Conservation (phyloP, 53 echinoderm and acorn worm genomes). For the Zoroaster sp. region DNA sequence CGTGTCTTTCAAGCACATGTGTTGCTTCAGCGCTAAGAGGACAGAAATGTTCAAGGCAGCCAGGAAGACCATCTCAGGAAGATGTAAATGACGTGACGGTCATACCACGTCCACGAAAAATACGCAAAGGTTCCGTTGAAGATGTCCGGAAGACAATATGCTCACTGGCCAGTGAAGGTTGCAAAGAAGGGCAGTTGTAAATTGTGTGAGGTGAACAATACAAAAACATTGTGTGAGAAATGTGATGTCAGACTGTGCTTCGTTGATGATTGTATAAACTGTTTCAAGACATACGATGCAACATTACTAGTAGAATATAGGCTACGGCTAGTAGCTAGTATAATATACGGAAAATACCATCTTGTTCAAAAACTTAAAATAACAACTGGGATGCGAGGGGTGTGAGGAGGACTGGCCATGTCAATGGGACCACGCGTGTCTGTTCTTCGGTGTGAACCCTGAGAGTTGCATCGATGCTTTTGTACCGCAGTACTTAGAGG, state of each 20-base stretch:
- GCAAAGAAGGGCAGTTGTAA: no score
- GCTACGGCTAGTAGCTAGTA: no score
- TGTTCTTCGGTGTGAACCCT: no score
- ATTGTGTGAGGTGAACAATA: no score
- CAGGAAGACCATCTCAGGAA: not conserved
- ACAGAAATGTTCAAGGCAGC: not conserved
- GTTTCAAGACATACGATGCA: no score
- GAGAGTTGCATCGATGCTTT: not conserved
- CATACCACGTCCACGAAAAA: conserved; percentile 17
- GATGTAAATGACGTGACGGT: not conserved
- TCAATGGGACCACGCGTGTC: no score
- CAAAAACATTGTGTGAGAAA: no score
- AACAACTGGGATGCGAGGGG: conserved; percentile 14
- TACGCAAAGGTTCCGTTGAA: not conserved
- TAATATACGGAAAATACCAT: no score
- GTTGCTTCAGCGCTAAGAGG: conserved; percentile 1
- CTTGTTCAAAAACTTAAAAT: no score
- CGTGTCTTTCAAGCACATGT: not conserved
- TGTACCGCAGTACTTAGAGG: not conserved
- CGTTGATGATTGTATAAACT: no score
- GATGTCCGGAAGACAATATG: conserved; percentile 22
- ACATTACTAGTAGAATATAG: no score
- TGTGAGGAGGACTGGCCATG: conserved; percentile 27
- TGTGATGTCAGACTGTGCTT: no score
- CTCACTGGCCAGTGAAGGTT: conserved; percentile 50